These are phyloP conservation scores for Melieria picta DNA, from an alignment of 2,888 invertebrate species.

Conservation along the genomic window DNA sequence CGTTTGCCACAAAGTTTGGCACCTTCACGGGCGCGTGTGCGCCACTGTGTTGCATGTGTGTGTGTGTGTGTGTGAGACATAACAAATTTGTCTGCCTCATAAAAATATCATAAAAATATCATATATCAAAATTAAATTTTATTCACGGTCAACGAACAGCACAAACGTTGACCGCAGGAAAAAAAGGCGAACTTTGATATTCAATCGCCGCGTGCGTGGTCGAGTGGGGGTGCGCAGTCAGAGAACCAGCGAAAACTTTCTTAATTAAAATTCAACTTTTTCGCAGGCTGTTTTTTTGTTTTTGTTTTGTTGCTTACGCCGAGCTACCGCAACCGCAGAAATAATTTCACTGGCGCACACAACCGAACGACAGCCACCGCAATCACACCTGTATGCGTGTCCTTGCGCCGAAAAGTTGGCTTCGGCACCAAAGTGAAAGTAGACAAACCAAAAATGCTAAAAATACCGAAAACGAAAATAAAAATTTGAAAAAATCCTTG, in stretches of 20 bases:
- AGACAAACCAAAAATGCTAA: too few species aligned
- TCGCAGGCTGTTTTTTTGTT: not conserved
- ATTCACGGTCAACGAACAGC: not conserved
- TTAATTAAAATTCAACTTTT: constrained; percentile 34
- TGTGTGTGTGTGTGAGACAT: too few species aligned
- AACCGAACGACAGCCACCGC: constrained; percentile 1
- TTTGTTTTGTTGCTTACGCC: not conserved
- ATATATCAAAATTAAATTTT: constrained; percentile 1
- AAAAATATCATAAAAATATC: too few species aligned
- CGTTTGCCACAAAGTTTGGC: constrained; percentile 8
- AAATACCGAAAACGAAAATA: too few species aligned
- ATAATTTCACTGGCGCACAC: constrained; percentile 24
- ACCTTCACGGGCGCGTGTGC: not conserved
- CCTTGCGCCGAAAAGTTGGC: too few species aligned
- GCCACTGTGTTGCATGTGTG: too few species aligned
- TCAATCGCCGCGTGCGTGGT: constrained; percentile 14
- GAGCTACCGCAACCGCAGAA: constrained; percentile 14
- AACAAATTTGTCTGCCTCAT: too few species aligned
- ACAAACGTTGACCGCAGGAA: not conserved
- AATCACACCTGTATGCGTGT: constrained; percentile 25
- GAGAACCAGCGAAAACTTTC: constrained; percentile 28
- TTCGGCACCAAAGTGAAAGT: too few species aligned
- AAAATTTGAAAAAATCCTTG: too few species aligned
- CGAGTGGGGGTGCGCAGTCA: constrained; percentile 1
- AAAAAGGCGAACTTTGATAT: not conserved